phyloP scores from a whole-genome alignment of 2,113 vertebrate genomes.

The Paramisgurnus dabryanus region DNA sequence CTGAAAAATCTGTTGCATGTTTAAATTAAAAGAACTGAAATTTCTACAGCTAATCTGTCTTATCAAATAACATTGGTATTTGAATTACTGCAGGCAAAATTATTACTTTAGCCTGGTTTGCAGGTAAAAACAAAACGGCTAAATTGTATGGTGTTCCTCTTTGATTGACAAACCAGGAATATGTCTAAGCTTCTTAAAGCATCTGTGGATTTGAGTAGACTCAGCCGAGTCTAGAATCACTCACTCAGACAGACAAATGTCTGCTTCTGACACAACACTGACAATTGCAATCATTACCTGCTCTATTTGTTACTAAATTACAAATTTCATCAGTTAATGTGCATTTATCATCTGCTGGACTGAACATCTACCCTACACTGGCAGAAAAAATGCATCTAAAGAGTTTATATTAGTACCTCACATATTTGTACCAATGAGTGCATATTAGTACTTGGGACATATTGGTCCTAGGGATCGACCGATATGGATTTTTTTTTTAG shows the following conservation, averaged over 20 bases:
- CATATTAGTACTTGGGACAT: too few species aligned
- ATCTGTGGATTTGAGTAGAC: slow-evolving; percentile 70
- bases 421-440: too few species aligned
- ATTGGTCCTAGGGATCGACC: too few species aligned
- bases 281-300: slow-evolving; percentile 69
- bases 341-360: slow-evolving; percentile 30
- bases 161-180: slow-evolving; percentile 64
- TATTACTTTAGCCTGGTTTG: slow-evolving; percentile 33
- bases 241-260: slow-evolving; percentile 64
- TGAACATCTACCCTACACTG: too few species aligned
- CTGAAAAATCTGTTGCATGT: neutral
- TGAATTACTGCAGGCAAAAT: neutral
- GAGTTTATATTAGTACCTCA: too few species aligned
- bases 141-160: slow-evolving; percentile 56
- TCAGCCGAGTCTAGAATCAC: slow-evolving; percentile 65
- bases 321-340: slow-evolving; percentile 22
- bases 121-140: slow-evolving; percentile 62
- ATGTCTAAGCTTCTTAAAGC: slow-evolving; percentile 73
- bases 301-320: slow-evolving; percentile 26
- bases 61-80: slow-evolving; percentile 17
- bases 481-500: too few species aligned
- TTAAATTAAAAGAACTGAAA: slow-evolving; percentile 12
- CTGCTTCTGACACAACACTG: slow-evolving; percentile 71
- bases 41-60: slow-evolving; percentile 5
- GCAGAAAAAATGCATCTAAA: too few species aligned